Evolutionary conservation across 1,140 invertebrate species (phyloP).

Genomic region (Pentalonia nigronervosa): DNA sequence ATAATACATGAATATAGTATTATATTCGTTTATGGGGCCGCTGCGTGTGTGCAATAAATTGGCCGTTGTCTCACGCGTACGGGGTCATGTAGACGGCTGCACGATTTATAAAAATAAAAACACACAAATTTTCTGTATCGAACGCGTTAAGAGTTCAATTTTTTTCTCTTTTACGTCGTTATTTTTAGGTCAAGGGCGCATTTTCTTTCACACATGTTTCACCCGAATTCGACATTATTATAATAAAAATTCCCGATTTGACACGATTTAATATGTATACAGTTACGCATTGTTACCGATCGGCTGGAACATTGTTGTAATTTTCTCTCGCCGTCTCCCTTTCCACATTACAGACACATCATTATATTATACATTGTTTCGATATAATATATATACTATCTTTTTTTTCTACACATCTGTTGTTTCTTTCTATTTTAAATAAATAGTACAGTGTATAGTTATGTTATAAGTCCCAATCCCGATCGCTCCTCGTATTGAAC

Average conservation of each 20-base stretch:
- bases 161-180: conserved; percentile 2
- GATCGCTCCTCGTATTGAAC: neutral
- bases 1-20: conserved; percentile 19
- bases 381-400: conserved; percentile 28
- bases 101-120: neutral
- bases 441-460: neutral
- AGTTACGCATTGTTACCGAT: conserved; percentile 55
- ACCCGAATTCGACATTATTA: conserved; percentile 31
- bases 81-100: neutral
- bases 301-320: conserved; percentile 56
- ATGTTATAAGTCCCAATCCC: neutral
- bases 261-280: conserved; percentile 50
- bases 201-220: conserved; percentile 54
- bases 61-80: conserved; percentile 1
- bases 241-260: conserved; percentile 50
- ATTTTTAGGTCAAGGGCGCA: conserved; percentile 50
- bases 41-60: conserved; percentile 27
- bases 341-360: conserved; percentile 31
- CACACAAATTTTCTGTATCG: conserved; percentile 27
- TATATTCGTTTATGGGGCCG: neutral
- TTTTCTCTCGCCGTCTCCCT: conserved; percentile 34
- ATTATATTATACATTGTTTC: conserved; percentile 41
- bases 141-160: conserved; percentile 27
- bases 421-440: neutral
- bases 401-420: neutral